Evolutionary conservation across 2,888 invertebrate genomes (phyloP).

Genomic region (Temnothorax rugatulus): DNA sequence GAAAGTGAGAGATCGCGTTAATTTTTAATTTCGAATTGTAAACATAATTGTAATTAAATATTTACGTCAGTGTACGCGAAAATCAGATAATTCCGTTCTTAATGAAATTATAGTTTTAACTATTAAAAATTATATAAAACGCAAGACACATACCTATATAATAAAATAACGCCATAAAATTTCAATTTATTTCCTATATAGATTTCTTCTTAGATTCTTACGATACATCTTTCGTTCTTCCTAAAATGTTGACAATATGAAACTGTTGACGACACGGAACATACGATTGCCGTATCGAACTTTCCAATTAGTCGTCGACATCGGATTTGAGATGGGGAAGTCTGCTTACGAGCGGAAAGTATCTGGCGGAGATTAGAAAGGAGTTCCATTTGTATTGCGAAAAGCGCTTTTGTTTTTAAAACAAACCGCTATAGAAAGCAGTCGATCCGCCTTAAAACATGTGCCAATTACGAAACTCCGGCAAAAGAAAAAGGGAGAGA

Average conservation of each 20-base stretch:
- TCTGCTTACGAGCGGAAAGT: neutral
- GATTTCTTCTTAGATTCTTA: neutral
- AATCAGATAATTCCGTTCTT: neutral
- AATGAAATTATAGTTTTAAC: neutral
- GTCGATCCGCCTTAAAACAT: constrained; percentile 49
- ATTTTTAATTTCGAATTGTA: neutral
- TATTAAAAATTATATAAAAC: no score
- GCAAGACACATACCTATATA: neutral
- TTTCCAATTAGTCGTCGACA: constrained; percentile 30
- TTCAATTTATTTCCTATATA: neutral
- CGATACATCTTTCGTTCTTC: neutral
- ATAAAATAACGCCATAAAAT: neutral
- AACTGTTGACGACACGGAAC: neutral
- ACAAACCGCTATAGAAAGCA: constrained; percentile 7
- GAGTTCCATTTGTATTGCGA: neutral
- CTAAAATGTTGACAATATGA: constrained; percentile 5
- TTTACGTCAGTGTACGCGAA: neutral
- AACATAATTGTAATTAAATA: neutral
- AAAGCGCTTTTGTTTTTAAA: constrained; percentile 38
- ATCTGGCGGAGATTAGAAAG: constrained; percentile 22
- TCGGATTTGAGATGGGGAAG: constrained; percentile 3
- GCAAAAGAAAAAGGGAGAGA: neutral
- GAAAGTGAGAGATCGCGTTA: neutral
- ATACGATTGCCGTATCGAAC: neutral
- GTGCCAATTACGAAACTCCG: constrained; percentile 45